Evolutionary conservation across 2,797 vertebrate species (phyloP).

Genomic region (Phaenicophaeus curvirostris): DNA sequence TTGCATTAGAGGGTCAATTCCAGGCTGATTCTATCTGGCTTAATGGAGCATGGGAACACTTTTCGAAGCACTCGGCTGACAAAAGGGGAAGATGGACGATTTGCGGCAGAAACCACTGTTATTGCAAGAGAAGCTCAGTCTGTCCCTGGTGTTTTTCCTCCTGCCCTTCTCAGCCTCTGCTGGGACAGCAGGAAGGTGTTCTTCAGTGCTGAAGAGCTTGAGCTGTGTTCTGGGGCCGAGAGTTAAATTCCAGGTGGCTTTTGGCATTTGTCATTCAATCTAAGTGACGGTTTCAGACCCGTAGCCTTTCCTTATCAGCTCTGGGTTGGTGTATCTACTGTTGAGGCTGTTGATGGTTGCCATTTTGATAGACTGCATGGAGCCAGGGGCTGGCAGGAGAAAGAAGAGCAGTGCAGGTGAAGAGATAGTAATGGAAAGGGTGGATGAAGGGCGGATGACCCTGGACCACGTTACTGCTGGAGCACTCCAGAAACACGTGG

Average conservation of each 20-base stretch:
- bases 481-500: not conserved
- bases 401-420: not conserved
- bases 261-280: not conserved
- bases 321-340: not conserved
- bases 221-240: not conserved
- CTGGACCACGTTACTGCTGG: not conserved
- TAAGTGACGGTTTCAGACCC: not conserved
- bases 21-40: not conserved
- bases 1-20: not conserved
- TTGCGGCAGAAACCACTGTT: not conserved
- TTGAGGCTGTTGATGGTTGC: not conserved
- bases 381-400: not conserved
- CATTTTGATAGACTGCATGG: fast-evolving
- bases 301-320: not conserved
- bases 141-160: not conserved
- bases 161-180: not conserved
- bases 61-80: not conserved
- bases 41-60: not conserved
- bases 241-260: not conserved
- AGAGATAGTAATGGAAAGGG: not conserved
- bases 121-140: not conserved
- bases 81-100: not conserved
- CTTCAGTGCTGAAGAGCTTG: not conserved
- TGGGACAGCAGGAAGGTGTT: not conserved
- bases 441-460: not conserved